These are phyloP conservation scores for Phortica okadai DNA, from an alignment of 2,888 invertebrate genomes.

Conservation along the genomic window DNA sequence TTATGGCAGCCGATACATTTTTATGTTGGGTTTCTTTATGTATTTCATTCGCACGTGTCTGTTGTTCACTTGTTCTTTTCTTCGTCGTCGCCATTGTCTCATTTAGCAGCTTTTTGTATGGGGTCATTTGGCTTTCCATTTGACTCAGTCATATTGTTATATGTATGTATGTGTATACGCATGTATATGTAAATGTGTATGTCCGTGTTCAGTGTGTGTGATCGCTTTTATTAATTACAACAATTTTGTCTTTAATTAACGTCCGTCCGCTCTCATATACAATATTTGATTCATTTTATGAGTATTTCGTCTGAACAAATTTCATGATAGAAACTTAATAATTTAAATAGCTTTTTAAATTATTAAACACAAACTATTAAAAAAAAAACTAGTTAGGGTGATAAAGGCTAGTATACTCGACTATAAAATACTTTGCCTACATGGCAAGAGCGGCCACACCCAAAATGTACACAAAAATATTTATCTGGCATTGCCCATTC, in stretches of 20 bases:
- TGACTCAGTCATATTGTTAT: not conserved
- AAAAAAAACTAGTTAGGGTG: too few species aligned
- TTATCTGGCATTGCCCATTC: too few species aligned
- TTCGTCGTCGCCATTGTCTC: not conserved
- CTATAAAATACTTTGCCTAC: too few species aligned
- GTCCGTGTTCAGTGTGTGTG: not conserved
- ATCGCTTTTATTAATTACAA: conserved; percentile 5
- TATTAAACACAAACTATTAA: too few species aligned
- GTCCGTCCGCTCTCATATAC: not conserved
- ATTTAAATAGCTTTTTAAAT: too few species aligned
- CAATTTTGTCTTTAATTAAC: conserved; percentile 14
- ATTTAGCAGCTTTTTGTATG: not conserved
- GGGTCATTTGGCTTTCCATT: not conserved
- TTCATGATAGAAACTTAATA: too few species aligned
- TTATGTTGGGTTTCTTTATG: conserved; percentile 17
- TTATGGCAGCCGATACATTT: conserved; percentile 29
- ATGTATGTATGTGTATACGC: not conserved
- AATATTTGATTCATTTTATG: not conserved
- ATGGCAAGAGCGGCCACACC: too few species aligned
- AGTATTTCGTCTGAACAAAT: not conserved
- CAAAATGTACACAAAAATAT: too few species aligned
- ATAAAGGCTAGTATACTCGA: too few species aligned
- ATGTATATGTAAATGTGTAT: not conserved
- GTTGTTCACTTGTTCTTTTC: not conserved
- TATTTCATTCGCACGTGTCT: conserved; percentile 15